Base-by-base conservation (phyloP, 2,888 invertebrate species). In the Drosophila prolongata region DNA sequence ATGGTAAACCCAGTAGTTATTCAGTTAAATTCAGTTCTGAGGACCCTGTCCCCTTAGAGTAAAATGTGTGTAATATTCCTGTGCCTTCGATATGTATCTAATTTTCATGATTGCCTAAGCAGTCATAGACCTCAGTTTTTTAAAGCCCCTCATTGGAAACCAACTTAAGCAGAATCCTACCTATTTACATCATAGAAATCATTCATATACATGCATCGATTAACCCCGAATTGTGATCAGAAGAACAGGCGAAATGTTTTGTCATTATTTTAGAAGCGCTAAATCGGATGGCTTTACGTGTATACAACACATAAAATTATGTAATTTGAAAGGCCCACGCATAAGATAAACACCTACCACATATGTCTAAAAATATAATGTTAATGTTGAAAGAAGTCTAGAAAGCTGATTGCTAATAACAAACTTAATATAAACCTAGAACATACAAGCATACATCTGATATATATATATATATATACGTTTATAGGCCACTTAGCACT, bases 41-140 rank as follows among this genome's bases (percentile, higher is more conserved):
- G 19, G 61, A 16, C 43, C 16, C 49, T 16, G 19, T 10, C 10
- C 50, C 37, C 42, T 42, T 53, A 43, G 58, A 34, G 42, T 43
- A 56, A 40, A 67, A 62, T 77, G 71, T 76, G 82, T 82, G 78
- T 75, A 72, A 74, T 75, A 86, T 80, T 79, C 87, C 79, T 86
- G 84, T 84, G 84, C 84, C 84, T 84, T 84, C 55, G 49, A 75
- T 71, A 43, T 77, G 73, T 60, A 77, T 72, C 71, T 77, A 27
- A 65, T 71, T 56, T 80, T 68, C 47, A 72, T 59, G 66, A 58
- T 49, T 59, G 47, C 34, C 19, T n/a, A 46, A 30, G 46, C 53
- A 35, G 43, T 52, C 44, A 34, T 16, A 11, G 16, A n/a, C 16
- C 34, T 56, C 38, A 11, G 46, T 49, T 69, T 40, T 19, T 37